phyloP scores from a whole-genome alignment of 1,140 invertebrate genomes.

The Periplaneta americana region DNA sequence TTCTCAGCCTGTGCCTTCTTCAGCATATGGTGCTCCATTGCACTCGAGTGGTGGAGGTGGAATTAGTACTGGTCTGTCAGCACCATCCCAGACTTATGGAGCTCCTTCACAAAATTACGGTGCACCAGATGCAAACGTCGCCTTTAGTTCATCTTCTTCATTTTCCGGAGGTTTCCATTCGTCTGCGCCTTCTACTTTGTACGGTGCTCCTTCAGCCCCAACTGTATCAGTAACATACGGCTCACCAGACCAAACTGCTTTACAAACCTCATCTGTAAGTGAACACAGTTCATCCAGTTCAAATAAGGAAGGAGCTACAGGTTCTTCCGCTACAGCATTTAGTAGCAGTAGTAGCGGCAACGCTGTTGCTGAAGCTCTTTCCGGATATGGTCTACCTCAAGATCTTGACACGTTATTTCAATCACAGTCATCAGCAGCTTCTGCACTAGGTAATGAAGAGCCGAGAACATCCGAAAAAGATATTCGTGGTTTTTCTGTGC shows the following conservation, averaged over 20 bases:
- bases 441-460: neutral
- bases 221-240: neutral
- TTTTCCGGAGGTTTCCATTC: neutral
- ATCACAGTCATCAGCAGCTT: neutral
- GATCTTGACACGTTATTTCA: neutral
- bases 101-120: neutral
- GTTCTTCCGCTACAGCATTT: neutral
- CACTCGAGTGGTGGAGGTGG: neutral
- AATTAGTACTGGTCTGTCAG: neutral
- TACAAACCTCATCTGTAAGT: neutral
- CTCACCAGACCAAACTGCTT: neutral
- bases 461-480: constrained; percentile 5
- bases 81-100: neutral
- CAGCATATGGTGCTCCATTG: neutral
- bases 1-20: neutral
- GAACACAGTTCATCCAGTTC: neutral
- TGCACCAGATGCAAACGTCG: neutral
- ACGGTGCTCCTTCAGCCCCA: neutral
- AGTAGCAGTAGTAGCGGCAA: neutral
- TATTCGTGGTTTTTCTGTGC: constrained; percentile 48
- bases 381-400: constrained; percentile 1
- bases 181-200: neutral
- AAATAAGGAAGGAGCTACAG: neutral
- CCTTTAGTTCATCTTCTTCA: neutral
- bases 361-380: neutral